Conservation (phyloP, 2,797 vertebrate genomes). For the Hybognathus amarus region DNA sequence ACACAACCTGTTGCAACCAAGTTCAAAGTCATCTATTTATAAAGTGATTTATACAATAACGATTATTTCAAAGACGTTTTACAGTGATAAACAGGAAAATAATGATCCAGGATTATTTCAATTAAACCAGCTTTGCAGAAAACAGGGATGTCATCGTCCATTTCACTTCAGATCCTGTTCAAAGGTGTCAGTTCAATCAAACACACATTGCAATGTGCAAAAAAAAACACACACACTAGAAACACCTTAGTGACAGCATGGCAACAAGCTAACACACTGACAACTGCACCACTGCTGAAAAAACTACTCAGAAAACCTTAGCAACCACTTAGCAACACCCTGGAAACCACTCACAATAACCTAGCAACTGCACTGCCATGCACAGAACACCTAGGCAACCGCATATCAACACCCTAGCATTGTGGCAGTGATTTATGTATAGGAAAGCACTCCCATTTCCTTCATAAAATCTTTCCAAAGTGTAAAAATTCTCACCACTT, state of each 20-base stretch:
- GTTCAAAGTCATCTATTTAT: too few species aligned
- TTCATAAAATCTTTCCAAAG: slow-evolving; percentile 1
- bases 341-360: neutral
- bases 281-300: neutral
- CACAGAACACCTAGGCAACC: neutral
- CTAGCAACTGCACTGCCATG: neutral
- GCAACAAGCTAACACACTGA: neutral
- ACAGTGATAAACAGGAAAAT: too few species aligned
- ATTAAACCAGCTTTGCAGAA: too few species aligned
- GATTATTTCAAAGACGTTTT: too few species aligned
- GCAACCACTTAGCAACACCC: neutral
- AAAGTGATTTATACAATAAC: too few species aligned
- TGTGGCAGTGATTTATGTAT: neutral
- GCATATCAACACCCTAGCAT: too few species aligned
- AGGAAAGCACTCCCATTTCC: neutral
- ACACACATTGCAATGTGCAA: neutral
- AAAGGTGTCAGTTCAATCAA: neutral
- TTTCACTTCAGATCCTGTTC: neutral
- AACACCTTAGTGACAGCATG: neutral
- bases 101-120: too few species aligned
- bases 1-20: too few species aligned
- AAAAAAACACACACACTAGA: neutral
- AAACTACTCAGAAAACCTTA: neutral
- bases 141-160: neutral
- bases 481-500: slow-evolving; percentile 81